Base-by-base conservation (phyloP, 2,113 vertebrate species). In the Rhinogobius similis region DNA sequence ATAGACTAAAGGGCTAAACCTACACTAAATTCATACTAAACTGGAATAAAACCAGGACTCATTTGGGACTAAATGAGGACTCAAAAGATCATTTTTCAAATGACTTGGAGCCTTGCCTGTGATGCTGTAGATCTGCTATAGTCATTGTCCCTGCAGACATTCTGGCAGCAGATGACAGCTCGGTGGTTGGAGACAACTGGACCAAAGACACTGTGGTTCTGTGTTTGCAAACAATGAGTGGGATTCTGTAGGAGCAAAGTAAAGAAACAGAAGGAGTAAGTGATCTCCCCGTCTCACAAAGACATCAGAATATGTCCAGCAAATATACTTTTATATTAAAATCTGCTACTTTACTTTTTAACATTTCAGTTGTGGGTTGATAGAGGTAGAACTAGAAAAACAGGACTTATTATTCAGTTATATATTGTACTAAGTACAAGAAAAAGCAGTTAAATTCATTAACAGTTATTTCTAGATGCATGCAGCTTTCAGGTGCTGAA, bases 141-240 rank as follows among this genome's bases (percentile, higher is more conserved):
- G 93, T 96, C 92, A 94, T 91, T 89, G 82, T 80, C 89, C 76
- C 67, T 7, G 93, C 87, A 87, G 94, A 94, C 93, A 77, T 94
- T 94, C 93, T 94, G 93, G 93, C 93, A 92, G 88, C 93, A 92
- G 93, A 93, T 94, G 93, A 94, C 93, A 94, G 92, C 82, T 92
- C 78, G 38, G 66, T 72, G 84, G 93, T 91, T 94, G 75, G 43
- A 83, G 87, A 94, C 88, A 86, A 93, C 92, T 87, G 93, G 92
- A 79, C 88, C 84, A 86, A 73, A 82, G 58, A 93, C 91, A 95
- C 94, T 93, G 78, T 16, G 92, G 93, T 65, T 92, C 83, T 89
- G 85, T 91, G 93, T 90, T 92, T 56, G 92, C 90, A 91, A 87
- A 91, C 88, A 91, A 92, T 93, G 93, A 83, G 32, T 89, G 87